A percentile compares a stretch with the other conserved stretches of the same genome.
These are phyloP conservation scores for Erythrocebus patas DNA, from an alignment of 2,113 vertebrate genomes.

Conservation along the genomic window DNA sequence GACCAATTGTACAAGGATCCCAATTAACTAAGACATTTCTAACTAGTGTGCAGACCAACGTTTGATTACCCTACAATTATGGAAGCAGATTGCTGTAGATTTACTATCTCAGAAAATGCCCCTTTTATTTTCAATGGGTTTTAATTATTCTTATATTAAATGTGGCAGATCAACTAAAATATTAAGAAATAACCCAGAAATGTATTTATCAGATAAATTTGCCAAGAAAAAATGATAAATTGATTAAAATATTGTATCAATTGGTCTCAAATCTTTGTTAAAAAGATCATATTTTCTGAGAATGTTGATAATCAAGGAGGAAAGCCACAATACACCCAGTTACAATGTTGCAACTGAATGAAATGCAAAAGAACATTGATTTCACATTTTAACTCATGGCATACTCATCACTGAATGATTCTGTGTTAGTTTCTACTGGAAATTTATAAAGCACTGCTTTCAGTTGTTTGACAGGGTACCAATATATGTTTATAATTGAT, in stretches of 20 bases:
- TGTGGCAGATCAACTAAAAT: not conserved
- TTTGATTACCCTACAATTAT: constrained; percentile 75
- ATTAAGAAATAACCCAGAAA: not conserved
- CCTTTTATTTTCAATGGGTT: constrained; percentile 56
- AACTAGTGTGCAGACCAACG: constrained; percentile 70
- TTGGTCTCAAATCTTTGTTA: not conserved
- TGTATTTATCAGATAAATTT: not conserved
- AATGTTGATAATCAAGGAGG: not conserved
- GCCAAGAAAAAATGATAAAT: not conserved
- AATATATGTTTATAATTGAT: not conserved
- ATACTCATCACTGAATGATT: not conserved
- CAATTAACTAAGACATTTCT: constrained; percentile 79
- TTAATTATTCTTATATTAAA: constrained; percentile 46
- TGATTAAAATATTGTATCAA: not conserved
- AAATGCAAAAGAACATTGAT: not conserved
- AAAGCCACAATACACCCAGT: not conserved
- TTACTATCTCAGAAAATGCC: constrained; percentile 64
- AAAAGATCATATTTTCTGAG: not conserved
- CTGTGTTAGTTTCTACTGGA: not conserved
- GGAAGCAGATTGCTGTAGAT: constrained; percentile 71
- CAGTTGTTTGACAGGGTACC: not conserved
- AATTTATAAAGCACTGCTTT: not conserved
- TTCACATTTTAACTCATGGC: not conserved
- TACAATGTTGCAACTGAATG: not conserved
- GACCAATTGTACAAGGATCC: constrained; percentile 79